phyloP scores from a whole-genome alignment of 2,888 invertebrate species.

The Junonia oenone region DNA sequence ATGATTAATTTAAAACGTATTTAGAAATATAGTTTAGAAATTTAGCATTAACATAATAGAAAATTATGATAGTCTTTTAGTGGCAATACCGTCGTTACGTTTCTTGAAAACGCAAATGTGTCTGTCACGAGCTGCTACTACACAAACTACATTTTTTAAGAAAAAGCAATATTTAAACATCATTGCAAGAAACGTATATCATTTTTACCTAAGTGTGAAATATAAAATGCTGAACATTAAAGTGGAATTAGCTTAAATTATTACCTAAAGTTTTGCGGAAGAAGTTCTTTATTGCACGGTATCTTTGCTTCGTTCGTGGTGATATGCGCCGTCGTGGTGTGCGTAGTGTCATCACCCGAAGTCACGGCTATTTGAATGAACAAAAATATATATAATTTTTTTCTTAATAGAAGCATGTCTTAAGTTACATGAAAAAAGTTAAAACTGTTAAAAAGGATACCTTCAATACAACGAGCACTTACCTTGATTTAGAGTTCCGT shows the following conservation, averaged over 20 bases:
- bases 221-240: neutral
- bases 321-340: constrained; percentile 66
- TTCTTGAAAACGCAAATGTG: no score
- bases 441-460: neutral
- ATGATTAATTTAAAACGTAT: neutral
- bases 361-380: neutral
- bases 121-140: no score
- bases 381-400: neutral
- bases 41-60: no score
- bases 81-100: no score
- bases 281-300: constrained; percentile 57
- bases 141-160: no score
- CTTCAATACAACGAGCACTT: neutral
- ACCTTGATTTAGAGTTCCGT: constrained; percentile 13
- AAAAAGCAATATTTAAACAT: no score
- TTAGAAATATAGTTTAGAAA: no score
- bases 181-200: no score
- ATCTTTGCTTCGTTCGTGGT: constrained; percentile 59
- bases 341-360: constrained; percentile 55
- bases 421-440: neutral
- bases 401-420: neutral
- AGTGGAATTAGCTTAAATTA: neutral
- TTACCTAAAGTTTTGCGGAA: constrained; percentile 58
- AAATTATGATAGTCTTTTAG: no score
- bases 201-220: no score